These are phyloP conservation scores for Trididemnum miniatum DNA, from an alignment of 23 tunicate species.

Conservation along the genomic window DNA sequence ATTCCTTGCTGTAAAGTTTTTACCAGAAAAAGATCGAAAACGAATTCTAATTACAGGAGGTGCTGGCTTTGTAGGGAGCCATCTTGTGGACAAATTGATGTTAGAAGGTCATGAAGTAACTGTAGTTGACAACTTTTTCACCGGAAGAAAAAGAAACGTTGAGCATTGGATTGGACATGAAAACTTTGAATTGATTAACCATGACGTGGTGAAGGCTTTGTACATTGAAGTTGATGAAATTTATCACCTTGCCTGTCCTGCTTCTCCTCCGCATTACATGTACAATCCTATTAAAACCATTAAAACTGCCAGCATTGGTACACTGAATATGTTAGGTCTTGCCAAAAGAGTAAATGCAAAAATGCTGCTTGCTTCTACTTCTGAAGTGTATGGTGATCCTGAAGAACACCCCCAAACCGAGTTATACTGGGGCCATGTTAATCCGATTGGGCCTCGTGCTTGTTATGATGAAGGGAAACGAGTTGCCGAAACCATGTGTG, in stretches of 20 bases:
- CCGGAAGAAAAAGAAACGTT: constrained; percentile 92
- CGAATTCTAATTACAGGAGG: constrained; percentile 92
- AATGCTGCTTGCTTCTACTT: constrained; percentile 86
- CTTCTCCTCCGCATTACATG: constrained; percentile 99
- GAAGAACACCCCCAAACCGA: constrained; percentile 96
- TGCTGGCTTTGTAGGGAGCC: constrained; percentile 98
- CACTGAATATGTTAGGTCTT: constrained; percentile 85
- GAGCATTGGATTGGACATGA: constrained; percentile 99
- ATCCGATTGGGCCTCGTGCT: constrained; percentile 97
- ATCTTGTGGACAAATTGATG: constrained; percentile 92
- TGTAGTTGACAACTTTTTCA: constrained; percentile 92
- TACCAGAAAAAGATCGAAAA: constrained; percentile 87
- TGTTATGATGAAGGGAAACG: constrained; percentile 98
- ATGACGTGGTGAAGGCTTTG: constrained; percentile 82
- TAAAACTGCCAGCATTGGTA: constrained; percentile 86
- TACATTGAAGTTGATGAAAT: constrained; percentile 92
- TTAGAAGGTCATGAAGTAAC: constrained; percentile 88
- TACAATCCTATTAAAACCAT: constrained; percentile 94
- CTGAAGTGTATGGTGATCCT: constrained; percentile 98
- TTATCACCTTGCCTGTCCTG: constrained; percentile 96
- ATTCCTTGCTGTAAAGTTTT: constrained; percentile 60
- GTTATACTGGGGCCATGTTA: constrained; percentile 96
- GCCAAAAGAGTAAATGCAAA: constrained; percentile 86
- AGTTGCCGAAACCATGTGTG: constrained; percentile 98
- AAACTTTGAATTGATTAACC: constrained; percentile 88